Evolutionary conservation across 2,888 invertebrate species (phyloP), one percentile per base, ranked within the genome.

Genomic region (Molorchus minor): DNA sequence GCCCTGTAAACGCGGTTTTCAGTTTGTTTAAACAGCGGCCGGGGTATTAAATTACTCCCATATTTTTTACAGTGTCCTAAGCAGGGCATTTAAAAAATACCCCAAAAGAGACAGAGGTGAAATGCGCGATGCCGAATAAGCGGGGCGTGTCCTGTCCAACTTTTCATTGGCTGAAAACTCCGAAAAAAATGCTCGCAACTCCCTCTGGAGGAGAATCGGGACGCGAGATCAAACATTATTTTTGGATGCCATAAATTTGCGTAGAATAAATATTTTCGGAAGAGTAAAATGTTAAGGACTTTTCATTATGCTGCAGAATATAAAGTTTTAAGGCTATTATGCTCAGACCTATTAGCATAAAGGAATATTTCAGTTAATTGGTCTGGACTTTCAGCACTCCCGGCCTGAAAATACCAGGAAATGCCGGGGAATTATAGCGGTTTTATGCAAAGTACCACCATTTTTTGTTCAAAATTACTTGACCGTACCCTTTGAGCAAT

Each of bases 231-330:
- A 79, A 79, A 80, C 80, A 80, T 80, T 80, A 80, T 80, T 81
- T 81, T 80, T 75, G 79, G 78, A 77, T 78, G 80, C 79, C 80
- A 79, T 80, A 81, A 81, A 81, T 80, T 81, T 79, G 77, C 78
- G 78, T 74, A 80, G 79, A 79, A 80, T 80, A 81, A 81, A 81
- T 80, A 81, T 81, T 81, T 81, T 81, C 77, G 78, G 78, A 80
- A 79, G 79, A 79, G 79, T 77, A 79, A 79, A 80, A 79, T 78
- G 80, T 79, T 80, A 81, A 81, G 81, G 80, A 80, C 80, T 80
- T 81, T 80, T 77, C 79, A 81, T 80, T 79, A 80, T 79, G 74
- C 77, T 71, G 77, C 72, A 71, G 78, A 75, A 76, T 77, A 78
- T 77, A 79, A 79, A 79, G 78, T 79, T 79, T 79, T 79, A 78